These are phyloP conservation scores for Drosophila pseudoananassae DNA, from an alignment of 1,140 invertebrate genomes.

Conservation along the genomic window DNA sequence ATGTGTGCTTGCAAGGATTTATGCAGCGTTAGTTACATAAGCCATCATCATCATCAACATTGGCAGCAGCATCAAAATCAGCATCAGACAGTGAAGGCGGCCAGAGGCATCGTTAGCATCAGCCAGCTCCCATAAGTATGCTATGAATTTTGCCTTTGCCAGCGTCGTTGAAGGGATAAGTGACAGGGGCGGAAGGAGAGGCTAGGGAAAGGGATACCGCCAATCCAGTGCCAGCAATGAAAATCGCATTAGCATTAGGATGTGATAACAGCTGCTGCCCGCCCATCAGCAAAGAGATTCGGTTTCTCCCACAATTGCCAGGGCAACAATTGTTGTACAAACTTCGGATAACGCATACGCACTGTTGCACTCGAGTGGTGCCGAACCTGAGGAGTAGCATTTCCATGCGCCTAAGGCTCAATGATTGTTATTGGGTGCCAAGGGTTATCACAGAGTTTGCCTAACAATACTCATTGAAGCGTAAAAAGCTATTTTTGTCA, in stretches of 20 bases:
- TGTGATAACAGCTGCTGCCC: conserved; percentile 53
- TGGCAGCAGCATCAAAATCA: conserved; percentile 13
- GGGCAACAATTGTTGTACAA: conserved; percentile 54
- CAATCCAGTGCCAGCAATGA: conserved; percentile 54
- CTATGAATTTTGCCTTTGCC: conserved; percentile 25
- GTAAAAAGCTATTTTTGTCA: conserved; percentile 4
- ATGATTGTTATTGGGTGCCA: conserved; percentile 35
- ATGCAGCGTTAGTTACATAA: conserved; percentile 82
- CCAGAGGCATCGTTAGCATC: conserved; percentile 47
- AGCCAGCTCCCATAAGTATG: conserved; percentile 41
- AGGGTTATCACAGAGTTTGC: conserved; percentile 21
- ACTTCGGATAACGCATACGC: conserved; percentile 50
- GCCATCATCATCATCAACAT: conserved; percentile 71
- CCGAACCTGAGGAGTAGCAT: background rate
- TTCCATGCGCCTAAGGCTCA: conserved; percentile 13
- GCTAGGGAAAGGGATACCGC: conserved; percentile 9
- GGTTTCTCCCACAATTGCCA: conserved; percentile 41
- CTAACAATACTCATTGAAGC: conserved; percentile 13
- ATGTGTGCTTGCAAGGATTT: conserved; percentile 61
- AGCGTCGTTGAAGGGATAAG: conserved; percentile 1
- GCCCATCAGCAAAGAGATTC: conserved; percentile 27
- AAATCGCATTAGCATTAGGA: conserved; percentile 67
- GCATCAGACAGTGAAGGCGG: conserved; percentile 30
- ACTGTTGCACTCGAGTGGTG: conserved; percentile 40
- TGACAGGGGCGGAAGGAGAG: background rate